These are phyloP conservation scores for human DNA, from an alignment of 2,113 vertebrate genomes.

Conservation along the genomic window GRCh38 chr12:111769001-111769500, in stretches of 20 bases:
- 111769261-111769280: neutral
- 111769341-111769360: too few relatives aligned
- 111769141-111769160: neutral
- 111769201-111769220: neutral
- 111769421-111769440: too few relatives aligned
- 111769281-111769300: too few relatives aligned
- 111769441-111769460: neutral
- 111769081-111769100: fast-evolving
- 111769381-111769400: too few relatives aligned
- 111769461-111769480: neutral
- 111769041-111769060: neutral
- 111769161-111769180: neutral
- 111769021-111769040: neutral
- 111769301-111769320: too few relatives aligned
- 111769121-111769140: neutral
- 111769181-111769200: neutral
- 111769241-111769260: neutral
- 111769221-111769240: neutral
- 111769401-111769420: too few relatives aligned
- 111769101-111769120: fast-evolving
- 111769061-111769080: neutral
- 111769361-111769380: too few relatives aligned
- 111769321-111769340: too few relatives aligned
- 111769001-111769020: neutral
- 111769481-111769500: neutral